Base-by-base conservation (phyloP, 2,888 invertebrate genomes). In the Drosophila kanekoi region DNA sequence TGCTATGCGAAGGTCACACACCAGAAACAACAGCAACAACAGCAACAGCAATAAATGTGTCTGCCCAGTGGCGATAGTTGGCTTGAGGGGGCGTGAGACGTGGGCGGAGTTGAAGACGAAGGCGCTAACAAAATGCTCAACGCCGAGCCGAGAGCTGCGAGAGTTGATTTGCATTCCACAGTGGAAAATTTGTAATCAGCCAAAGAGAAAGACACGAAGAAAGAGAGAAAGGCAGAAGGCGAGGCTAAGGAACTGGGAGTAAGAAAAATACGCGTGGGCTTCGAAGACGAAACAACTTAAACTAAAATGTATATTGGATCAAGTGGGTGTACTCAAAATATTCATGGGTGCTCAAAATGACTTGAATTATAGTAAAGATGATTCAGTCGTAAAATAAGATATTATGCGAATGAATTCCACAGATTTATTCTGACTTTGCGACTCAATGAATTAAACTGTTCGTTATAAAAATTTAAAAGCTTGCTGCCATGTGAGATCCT, bases 1-100 rank as follows among this genome's bases (percentile, higher is more conserved):
- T 72, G 86, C 86, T 86, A 83, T 83, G 82, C 83, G 82, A 83
- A 83, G 82, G 82, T 83, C 86, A 73, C 41, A 79, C 81, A 69
- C 60, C 66, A 77, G 61, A 60, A 53, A 23, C 60, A 60, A 10
- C 53, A 35, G 14, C 59, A 51, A 10, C 49, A 51, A 18, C 41
- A 54, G 32, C 52, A 53, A 49, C 44, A 52, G 16, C 40, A 56
- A 52, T 28, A 53, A 61, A 40, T 54, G 52, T 66, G 60, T 64
- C 76, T 75, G 71, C 71, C 66, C 65, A 62, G 58, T 74, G 57
- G 53, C 59, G 59, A 66, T 66, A 66, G 70, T 43, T 54, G 41
- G 52, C 44, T 8, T 38, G 32, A 45, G 37, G 59, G 54, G 54
- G 40, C 41, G 58, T 43, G 40, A 23, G 56, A 51, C 61, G 76